Percentiles rank a stretch among this genome's conserved stretches.
These are phyloP conservation scores for Anguilla pacifica DNA, from an alignment of 2,797 vertebrate genomes.

Conservation along the genomic window DNA sequence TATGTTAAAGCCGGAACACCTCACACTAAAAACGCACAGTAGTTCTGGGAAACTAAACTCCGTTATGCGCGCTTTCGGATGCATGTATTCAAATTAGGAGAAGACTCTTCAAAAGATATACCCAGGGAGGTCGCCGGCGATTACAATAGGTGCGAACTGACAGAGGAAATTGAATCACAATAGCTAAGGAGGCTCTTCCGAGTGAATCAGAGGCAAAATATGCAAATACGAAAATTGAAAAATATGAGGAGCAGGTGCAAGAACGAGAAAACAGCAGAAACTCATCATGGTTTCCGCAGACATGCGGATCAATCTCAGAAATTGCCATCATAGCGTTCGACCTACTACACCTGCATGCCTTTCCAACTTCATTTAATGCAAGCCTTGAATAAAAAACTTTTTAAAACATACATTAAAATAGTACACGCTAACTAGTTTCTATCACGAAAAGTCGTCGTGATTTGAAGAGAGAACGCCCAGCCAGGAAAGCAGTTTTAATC, in stretches of 20 bases:
- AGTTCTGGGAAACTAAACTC: background rate
- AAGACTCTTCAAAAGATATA: background rate
- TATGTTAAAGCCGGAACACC: background rate
- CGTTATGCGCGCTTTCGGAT: background rate
- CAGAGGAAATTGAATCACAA: constrained; percentile 8
- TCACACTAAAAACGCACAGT: background rate
- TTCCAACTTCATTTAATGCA: background rate
- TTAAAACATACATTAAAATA: background rate
- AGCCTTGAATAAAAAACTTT: background rate
- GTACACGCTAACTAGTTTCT: background rate
- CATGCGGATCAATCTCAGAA: background rate
- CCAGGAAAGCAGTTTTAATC: background rate
- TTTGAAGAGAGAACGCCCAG: background rate
- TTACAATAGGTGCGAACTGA: background rate
- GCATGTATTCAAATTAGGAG: background rate
- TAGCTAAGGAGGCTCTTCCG: background rate
- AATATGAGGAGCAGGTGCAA: background rate
- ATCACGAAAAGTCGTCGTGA: background rate
- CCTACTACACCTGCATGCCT: background rate
- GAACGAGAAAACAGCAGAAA: background rate
- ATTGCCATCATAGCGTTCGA: background rate
- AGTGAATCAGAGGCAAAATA: background rate
- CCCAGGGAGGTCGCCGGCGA: background rate
- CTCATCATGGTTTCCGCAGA: background rate
- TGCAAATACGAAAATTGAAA: background rate